Percentiles rank a stretch among this genome's conserved stretches.
These are phyloP conservation scores for Bombus sylvicola DNA, from an alignment of 1,140 invertebrate species.

Conservation along the genomic window DNA sequence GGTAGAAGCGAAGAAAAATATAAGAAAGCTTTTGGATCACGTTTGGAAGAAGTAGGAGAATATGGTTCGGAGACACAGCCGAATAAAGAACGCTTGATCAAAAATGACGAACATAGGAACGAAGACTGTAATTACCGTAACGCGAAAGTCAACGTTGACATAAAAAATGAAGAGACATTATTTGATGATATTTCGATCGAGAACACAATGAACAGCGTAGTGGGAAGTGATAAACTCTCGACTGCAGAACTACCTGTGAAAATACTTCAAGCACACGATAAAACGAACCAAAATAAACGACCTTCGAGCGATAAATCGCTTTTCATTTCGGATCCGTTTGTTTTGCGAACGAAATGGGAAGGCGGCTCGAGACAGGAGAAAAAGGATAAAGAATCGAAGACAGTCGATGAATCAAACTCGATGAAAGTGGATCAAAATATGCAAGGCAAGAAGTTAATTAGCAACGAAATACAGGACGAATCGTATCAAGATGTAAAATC, in stretches of 20 bases:
- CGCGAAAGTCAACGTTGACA: not conserved
- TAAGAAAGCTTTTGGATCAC: not conserved
- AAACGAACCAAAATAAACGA: conserved; percentile 4
- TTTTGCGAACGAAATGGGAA: not conserved
- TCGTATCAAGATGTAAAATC: no score
- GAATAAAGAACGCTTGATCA: not conserved
- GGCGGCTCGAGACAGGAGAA: not conserved
- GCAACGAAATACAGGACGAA: not conserved
- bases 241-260: conserved; percentile 11
- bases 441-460: not conserved
- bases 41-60: not conserved
- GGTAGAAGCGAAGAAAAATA: not conserved
- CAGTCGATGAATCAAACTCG: not conserved
- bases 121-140: not conserved
- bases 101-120: not conserved
- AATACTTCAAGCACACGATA: conserved; percentile 6
- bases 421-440: no score
- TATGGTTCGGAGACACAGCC: not conserved
- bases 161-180: not conserved
- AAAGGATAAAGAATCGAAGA: not conserved
- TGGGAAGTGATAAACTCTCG: not conserved
- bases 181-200: conserved; percentile 3
- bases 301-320: not conserved
- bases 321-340: not conserved
- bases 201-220: not conserved